Conservation (phyloP, 2,888 invertebrate genomes). For the Melieria omissa region DNA sequence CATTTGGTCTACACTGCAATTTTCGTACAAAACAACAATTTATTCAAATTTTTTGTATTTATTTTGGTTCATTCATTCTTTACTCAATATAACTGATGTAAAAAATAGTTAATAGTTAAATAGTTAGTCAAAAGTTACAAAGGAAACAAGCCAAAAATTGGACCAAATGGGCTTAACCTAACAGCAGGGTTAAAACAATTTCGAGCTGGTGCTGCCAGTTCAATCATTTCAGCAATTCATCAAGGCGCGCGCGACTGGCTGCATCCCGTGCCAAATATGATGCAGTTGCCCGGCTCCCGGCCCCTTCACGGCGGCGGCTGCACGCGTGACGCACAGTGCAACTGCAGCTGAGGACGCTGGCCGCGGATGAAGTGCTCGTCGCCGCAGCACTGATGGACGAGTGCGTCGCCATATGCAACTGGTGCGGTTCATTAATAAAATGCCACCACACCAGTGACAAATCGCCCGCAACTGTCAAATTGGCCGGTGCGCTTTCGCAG, state of each 20-base stretch:
- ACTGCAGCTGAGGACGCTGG: neutral
- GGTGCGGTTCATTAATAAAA: neutral
- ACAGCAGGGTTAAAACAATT: too few relatives aligned
- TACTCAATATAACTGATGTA: too few relatives aligned
- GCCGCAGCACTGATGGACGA: neutral
- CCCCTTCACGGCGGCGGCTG: neutral
- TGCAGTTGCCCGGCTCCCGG: neutral
- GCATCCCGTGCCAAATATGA: neutral
- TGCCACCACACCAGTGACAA: conserved; percentile 35
- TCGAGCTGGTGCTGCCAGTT: conserved; percentile 44
- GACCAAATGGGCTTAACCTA: too few relatives aligned
- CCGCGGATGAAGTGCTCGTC: neutral
- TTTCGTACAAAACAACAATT: too few relatives aligned
- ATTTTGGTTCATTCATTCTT: too few relatives aligned
- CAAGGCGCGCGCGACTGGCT: conserved; percentile 24
- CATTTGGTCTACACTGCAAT: too few relatives aligned
- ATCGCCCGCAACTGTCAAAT: conserved; percentile 44
- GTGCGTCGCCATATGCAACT: neutral
- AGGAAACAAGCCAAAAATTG: too few relatives aligned
- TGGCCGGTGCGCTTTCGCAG: conserved; percentile 18
- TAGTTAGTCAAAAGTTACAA: too few relatives aligned
- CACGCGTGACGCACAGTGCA: neutral
- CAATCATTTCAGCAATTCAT: conserved; percentile 45
- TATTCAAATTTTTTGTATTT: too few relatives aligned
- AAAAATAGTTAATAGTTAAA: too few relatives aligned